Base-by-base conservation (phyloP, 2,113 vertebrate species). In the Argyrosomus japonicus region DNA sequence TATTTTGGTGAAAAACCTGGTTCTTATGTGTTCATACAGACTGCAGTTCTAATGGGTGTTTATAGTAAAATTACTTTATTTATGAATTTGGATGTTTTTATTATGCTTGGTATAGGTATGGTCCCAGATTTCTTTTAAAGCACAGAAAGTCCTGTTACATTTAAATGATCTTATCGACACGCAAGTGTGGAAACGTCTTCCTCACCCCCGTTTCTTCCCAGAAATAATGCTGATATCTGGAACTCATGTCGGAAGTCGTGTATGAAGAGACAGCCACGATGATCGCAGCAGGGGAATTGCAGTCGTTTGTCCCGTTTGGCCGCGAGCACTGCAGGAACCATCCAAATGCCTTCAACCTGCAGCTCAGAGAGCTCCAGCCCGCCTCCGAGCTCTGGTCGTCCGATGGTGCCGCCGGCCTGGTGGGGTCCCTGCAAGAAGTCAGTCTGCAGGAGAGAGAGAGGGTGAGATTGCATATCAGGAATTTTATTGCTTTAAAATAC, bases 221-320 rank as follows among this genome's bases (percentile, higher is more conserved):
- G 97, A 98, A 99, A 99, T 99, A 99, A 99, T 99, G 97, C 97
- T 97, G 98, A 99, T 98, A 99, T 97, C 96, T 96, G 96, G 96
- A 96, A 97, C 97, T 97, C 97, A 99, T 99, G 98, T 99, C 97
- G 98, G 97, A 98, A 89, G 93, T 94, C 96, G 96, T 97, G 95
- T 97, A 95, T 99, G 98, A 99, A 97, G 98, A 99, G 96, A 97
- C 96, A 97, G 97, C 96, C 96, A 98, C 96, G 89, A 99, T 99
- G 98, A 99, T 99, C 92, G 97, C 98, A 95, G 97, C 97, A 95
- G 96, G 98, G 95, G 97, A 99, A 96, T 96, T 97, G 97, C 97
- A 99, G 97, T 97, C 97, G 95, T 99, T 99, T 96, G 96, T 96
- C 95, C 98, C 98, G 78, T 98, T 98, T 85, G 97, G 97, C 94